Percentiles rank a stretch among this genome's conserved stretches.
These are phyloP conservation scores for Pachyramphus minor DNA, from an alignment of 2,113 vertebrate species.

Conservation along the genomic window DNA sequence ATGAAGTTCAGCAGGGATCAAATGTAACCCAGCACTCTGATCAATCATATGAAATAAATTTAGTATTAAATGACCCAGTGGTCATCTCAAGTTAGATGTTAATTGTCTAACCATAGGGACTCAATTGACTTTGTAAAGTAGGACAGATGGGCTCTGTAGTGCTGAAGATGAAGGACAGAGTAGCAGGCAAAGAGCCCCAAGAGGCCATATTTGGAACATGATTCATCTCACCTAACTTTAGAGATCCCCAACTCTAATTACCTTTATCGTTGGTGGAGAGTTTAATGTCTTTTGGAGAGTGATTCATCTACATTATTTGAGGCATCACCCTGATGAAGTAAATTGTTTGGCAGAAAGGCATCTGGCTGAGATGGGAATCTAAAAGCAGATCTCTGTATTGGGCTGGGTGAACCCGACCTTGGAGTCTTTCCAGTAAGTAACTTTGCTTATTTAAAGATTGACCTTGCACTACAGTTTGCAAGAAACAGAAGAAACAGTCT, in stretches of 20 bases:
- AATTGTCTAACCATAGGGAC: constrained; percentile 32
- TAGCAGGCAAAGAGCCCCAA: not conserved
- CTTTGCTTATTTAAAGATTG: not conserved
- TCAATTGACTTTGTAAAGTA: constrained; percentile 6
- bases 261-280: not conserved
- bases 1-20: constrained; percentile 33
- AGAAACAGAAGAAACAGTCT: not conserved
- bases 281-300: not conserved
- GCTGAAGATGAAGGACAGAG: constrained; percentile 3
- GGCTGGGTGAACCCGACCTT: not conserved
- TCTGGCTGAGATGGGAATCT: not conserved
- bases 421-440: not conserved
- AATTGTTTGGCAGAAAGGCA: not conserved
- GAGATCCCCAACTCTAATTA: not conserved
- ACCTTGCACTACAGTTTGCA: not conserved
- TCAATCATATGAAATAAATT: constrained; percentile 55
- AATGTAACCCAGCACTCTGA: constrained; percentile 21
- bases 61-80: constrained; percentile 23
- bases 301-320: not conserved
- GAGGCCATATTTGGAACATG: not conserved
- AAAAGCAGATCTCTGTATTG: not conserved
- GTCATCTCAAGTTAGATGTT: constrained; percentile 24
- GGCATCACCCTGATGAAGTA: not conserved
- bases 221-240: not conserved
- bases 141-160: constrained; percentile 34